These are phyloP conservation scores for Lagorchestes hirsutus DNA, from an alignment of 2,797 vertebrate species.

Conservation along the genomic window DNA sequence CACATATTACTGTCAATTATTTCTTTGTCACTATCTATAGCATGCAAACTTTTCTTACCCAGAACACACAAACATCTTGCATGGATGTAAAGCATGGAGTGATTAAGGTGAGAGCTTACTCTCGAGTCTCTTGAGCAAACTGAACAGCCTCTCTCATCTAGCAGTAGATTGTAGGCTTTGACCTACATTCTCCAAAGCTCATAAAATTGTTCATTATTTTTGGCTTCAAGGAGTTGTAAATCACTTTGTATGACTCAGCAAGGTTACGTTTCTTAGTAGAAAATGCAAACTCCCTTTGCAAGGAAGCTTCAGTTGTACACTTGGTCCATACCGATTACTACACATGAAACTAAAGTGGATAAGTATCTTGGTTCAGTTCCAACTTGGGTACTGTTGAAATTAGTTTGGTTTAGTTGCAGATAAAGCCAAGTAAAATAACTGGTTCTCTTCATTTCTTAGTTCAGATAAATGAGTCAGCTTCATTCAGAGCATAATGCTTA, in stretches of 20 bases:
- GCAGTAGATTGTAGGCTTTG: neutral
- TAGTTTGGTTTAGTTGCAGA: slow-evolving; percentile 78
- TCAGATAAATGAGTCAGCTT: slow-evolving; percentile 78
- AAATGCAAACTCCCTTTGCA: slow-evolving; percentile 37
- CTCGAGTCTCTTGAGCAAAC: slow-evolving; percentile 35
- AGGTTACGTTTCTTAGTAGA: slow-evolving; percentile 14
- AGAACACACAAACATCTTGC: neutral
- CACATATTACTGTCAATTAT: neutral
- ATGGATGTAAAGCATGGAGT: neutral
- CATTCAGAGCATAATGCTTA: slow-evolving; percentile 81
- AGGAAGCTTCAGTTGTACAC: slow-evolving; percentile 45
- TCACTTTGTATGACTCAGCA: slow-evolving; percentile 22
- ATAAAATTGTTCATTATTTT: slow-evolving; percentile 6
- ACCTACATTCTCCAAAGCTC: slow-evolving; percentile 4
- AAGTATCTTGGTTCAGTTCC: slow-evolving; percentile 63
- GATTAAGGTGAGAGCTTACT: slow-evolving; percentile 13
- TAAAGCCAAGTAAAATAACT: slow-evolving; percentile 78
- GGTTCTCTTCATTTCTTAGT: slow-evolving; percentile 78
- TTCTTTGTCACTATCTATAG: neutral
- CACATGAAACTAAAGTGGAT: slow-evolving; percentile 53
- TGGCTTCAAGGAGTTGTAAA: neutral
- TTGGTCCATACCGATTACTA: slow-evolving; percentile 24
- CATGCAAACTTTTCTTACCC: slow-evolving; percentile 32
- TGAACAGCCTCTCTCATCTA: slow-evolving; percentile 30
- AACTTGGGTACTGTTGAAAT: slow-evolving; percentile 72